Evolutionary conservation across 2,888 invertebrate genomes (phyloP).

Genomic region (Eupithecia tripunctaria): DNA sequence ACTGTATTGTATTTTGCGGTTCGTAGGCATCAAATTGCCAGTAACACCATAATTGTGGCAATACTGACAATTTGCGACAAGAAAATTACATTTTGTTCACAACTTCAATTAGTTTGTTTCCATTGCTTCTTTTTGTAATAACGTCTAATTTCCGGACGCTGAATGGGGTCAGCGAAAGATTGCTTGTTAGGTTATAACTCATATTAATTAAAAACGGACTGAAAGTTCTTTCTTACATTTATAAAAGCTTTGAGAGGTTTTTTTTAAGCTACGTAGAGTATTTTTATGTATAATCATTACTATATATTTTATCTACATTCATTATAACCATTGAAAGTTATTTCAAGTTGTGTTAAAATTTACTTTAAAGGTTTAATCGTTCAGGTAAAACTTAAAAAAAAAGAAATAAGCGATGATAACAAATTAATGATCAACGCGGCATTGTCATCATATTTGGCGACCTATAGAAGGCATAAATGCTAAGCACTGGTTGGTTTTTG

Average conservation of each 20-base stretch:
- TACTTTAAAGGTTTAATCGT: background rate
- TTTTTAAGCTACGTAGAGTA: background rate
- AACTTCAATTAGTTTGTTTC: constrained; percentile 8
- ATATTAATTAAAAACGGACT: background rate
- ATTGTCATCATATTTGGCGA: background rate
- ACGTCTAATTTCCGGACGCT: background rate
- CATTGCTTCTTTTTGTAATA: background rate
- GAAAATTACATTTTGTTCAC: constrained; percentile 13
- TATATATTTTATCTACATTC: background rate
- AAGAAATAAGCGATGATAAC: background rate
- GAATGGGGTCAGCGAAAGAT: background rate
- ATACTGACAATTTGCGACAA: constrained; percentile 5
- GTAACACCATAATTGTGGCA: constrained; percentile 1
- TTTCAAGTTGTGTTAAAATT: background rate
- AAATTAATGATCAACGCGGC: background rate
- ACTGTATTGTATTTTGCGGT: background rate
- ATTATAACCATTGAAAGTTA: too few relatives aligned
- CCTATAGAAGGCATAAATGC: too few relatives aligned
- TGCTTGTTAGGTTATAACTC: background rate
- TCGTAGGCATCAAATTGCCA: background rate
- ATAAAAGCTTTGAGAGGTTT: background rate
- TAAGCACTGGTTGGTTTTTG: background rate
- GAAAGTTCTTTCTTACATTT: background rate
- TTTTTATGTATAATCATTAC: background rate
- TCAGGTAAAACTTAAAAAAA: background rate